These are phyloP conservation scores for Tridacna crocea DNA, from an alignment of 2,888 invertebrate genomes.

Conservation along the genomic window DNA sequence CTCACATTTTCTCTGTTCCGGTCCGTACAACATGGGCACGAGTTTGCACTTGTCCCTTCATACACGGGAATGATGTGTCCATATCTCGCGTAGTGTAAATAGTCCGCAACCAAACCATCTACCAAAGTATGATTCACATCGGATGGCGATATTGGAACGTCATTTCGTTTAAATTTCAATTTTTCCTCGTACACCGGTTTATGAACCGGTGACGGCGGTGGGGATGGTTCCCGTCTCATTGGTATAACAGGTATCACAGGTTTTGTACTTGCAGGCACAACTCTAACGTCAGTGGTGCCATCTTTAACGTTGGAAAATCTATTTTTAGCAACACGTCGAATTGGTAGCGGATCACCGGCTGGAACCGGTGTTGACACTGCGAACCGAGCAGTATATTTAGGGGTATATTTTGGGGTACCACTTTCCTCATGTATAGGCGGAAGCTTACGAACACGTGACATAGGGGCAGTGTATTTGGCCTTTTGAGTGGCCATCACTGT, in stretches of 20 bases:
- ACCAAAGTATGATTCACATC: conserved; percentile 66
- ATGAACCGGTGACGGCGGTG: conserved; percentile 27
- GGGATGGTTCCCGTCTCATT: conserved; percentile 25
- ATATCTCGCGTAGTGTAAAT: conserved; percentile 71
- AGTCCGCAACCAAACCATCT: conserved; percentile 73
- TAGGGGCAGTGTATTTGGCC: conserved; percentile 57
- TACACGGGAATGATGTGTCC: conserved; percentile 70
- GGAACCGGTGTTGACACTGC: conserved; percentile 9
- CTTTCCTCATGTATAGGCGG: conserved; percentile 71
- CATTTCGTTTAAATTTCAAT: neutral
- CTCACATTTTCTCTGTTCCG: conserved; percentile 72
- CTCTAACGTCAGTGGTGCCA: neutral
- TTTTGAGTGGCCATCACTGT: conserved; percentile 53
- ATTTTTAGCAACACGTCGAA: conserved; percentile 40
- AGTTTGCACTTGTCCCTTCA: conserved; percentile 60
- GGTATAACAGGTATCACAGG: conserved; percentile 57
- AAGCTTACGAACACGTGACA: conserved; percentile 60
- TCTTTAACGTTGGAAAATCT: conserved; percentile 26
- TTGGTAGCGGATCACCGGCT: neutral
- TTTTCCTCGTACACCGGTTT: conserved; percentile 1
- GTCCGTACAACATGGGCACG: conserved; percentile 73
- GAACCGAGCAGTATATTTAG: conserved; percentile 16
- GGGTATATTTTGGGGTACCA: conserved; percentile 21
- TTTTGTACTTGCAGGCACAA: conserved; percentile 8
- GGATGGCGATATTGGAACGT: conserved; percentile 37